phyloP scores from a whole-genome alignment of 2,113 vertebrate species.

The Anarhynchus alexandrinus region DNA sequence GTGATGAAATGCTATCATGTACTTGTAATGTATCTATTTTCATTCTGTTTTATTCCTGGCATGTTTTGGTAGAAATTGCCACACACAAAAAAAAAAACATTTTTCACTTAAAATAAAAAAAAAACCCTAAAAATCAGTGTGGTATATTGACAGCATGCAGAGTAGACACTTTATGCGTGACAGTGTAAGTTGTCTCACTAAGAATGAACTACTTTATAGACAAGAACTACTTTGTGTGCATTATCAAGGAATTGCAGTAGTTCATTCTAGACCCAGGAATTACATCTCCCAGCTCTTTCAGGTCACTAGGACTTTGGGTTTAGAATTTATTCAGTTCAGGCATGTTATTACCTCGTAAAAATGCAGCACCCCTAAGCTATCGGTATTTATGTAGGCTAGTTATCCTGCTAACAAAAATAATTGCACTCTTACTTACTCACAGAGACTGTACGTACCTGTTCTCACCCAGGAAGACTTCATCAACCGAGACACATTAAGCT shows the following conservation, averaged over 20 bases:
- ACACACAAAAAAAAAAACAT: neutral
- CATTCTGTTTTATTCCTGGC: neutral
- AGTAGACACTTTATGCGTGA: neutral
- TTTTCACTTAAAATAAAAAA: neutral
- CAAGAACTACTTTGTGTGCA: neutral
- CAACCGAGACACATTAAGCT: slow-evolving; percentile 88
- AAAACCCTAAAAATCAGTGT: neutral
- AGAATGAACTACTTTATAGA: neutral
- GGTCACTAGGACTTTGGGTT: neutral
- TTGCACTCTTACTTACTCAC: neutral
- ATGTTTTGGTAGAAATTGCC: neutral
- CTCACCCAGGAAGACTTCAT: slow-evolving; percentile 93
- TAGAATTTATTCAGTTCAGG: neutral
- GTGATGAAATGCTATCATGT: neutral
- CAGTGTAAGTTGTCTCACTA: neutral
- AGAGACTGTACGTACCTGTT: slow-evolving; percentile 82
- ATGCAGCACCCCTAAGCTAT: neutral
- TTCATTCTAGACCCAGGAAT: neutral
- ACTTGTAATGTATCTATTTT: neutral
- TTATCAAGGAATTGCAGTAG: neutral
- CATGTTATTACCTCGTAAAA: neutral
- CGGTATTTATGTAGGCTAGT: neutral
- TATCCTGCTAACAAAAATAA: slow-evolving; percentile 1
- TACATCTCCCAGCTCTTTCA: neutral
- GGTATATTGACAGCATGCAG: neutral